Conservation (phyloP, 2,888 invertebrate genomes). For the Folsomia manolachei region DNA sequence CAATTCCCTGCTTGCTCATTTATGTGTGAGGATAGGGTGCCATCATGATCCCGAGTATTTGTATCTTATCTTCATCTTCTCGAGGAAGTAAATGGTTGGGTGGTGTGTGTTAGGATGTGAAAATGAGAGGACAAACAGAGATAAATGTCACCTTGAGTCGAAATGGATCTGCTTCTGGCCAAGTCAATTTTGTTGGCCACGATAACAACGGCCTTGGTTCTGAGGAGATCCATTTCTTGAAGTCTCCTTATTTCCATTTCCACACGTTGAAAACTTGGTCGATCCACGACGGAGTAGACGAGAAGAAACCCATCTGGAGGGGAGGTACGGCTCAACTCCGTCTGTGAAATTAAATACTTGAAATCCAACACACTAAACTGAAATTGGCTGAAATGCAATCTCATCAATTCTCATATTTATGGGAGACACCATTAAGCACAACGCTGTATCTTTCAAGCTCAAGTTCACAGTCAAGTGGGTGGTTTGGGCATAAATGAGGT, state of each 20-base stretch:
- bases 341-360: slow-evolving; percentile 58
- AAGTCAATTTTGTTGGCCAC: slow-evolving; percentile 93
- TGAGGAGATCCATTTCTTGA: slow-evolving; percentile 73
- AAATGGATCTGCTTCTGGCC: slow-evolving; percentile 82
- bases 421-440: neutral
- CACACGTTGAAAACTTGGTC: slow-evolving; percentile 78
- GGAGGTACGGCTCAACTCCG: slow-evolving; percentile 67
- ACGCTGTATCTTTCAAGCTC: neutral
- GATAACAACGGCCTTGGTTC: slow-evolving; percentile 75
- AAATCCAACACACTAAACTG: neutral
- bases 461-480: neutral
- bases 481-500: neutral
- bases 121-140: slow-evolving; percentile 25
- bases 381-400: slow-evolving; percentile 28
- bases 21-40: too few species aligned
- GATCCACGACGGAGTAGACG: slow-evolving; percentile 87
- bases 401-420: slow-evolving; percentile 12
- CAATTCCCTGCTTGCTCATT: too few species aligned
- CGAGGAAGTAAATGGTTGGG: neutral
- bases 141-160: slow-evolving; percentile 72
- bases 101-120: neutral
- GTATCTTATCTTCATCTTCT: too few species aligned
- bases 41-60: too few species aligned
- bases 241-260: slow-evolving; percentile 75
- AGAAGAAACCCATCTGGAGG: slow-evolving; percentile 83